A percentile compares a stretch with the other conserved stretches of the same genome.
Evolutionary conservation across 2,797 vertebrate species (phyloP).

Genomic region (Neoniphon sammara): DNA sequence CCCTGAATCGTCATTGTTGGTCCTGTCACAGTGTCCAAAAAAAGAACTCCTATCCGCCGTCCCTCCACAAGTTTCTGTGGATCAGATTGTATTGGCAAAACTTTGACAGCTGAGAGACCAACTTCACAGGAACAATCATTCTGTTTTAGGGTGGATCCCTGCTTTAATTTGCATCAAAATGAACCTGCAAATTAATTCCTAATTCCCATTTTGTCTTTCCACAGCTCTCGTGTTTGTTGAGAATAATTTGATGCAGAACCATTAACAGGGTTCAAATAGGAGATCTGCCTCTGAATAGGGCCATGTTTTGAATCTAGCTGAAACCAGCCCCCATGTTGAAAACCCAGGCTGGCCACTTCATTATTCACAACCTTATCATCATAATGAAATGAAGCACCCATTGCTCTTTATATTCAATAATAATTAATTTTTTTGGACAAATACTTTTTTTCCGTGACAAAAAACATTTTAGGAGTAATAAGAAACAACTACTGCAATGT

Average conservation of each 20-base stretch:
- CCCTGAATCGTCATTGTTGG: constrained; percentile 6
- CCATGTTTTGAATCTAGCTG: constrained; percentile 56
- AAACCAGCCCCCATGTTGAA: constrained; percentile 55
- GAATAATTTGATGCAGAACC: constrained; percentile 61
- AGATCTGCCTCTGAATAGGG: constrained; percentile 53
- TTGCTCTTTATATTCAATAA: background rate
- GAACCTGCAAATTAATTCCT: constrained; percentile 65
- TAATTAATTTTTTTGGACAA: too few species aligned
- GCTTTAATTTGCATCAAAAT: constrained; percentile 70
- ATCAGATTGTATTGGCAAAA: constrained; percentile 16
- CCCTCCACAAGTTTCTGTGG: constrained; percentile 14
- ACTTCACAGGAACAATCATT: constrained; percentile 53
- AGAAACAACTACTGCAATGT: background rate
- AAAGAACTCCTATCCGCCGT: background rate
- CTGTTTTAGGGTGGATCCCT: constrained; percentile 58
- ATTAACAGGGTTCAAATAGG: constrained; percentile 53
- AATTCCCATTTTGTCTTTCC: constrained; percentile 69
- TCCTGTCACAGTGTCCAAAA: constrained; percentile 3
- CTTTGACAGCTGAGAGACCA: background rate
- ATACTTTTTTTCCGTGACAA: constrained; percentile 1
- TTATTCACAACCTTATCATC: constrained; percentile 64
- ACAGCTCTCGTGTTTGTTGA: constrained; percentile 58
- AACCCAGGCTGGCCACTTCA: constrained; percentile 55
- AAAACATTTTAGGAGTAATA: constrained; percentile 10
- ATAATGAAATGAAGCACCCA: constrained; percentile 40